These are phyloP conservation scores for Neosalanx taihuensis DNA, from an alignment of 2,797 vertebrate species.

Conservation along the genomic window DNA sequence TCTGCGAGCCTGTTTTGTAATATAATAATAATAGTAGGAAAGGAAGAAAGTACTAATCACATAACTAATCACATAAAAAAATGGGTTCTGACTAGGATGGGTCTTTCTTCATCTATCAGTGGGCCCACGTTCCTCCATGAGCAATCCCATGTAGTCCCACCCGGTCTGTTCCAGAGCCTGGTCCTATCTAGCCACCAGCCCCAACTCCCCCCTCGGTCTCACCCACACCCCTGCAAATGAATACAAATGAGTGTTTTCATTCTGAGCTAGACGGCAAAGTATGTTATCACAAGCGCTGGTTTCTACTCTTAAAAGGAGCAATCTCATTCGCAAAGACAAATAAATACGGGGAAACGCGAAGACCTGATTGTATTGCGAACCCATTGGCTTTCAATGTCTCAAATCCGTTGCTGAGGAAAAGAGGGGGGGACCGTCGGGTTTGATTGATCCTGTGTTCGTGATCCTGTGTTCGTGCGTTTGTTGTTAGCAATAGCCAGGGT, in stretches of 20 bases:
- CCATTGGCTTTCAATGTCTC: slow-evolving; percentile 55
- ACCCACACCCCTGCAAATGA: slow-evolving; percentile 63
- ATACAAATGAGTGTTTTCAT: slow-evolving; percentile 78
- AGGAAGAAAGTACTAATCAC: slow-evolving; percentile 1
- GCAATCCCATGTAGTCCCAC: slow-evolving; percentile 34
- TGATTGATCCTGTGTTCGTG: slow-evolving; percentile 26
- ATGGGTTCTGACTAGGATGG: slow-evolving; percentile 31
- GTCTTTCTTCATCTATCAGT: slow-evolving; percentile 32
- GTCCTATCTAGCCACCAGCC: slow-evolving; percentile 60
- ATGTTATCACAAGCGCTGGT: slow-evolving; percentile 70
- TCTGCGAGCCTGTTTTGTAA: too few species aligned
- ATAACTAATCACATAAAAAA: slow-evolving; percentile 24
- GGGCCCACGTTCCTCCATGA: slow-evolving; percentile 22
- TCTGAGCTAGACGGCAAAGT: slow-evolving; percentile 70
- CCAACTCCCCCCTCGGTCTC: slow-evolving; percentile 51
- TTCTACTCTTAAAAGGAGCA: slow-evolving; percentile 60
- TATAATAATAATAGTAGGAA: too few species aligned
- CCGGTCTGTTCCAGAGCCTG: slow-evolving; percentile 32
- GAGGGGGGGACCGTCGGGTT: slow-evolving; percentile 15
- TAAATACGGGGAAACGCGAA: slow-evolving; percentile 61
- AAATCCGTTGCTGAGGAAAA: slow-evolving; percentile 6
- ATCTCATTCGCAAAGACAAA: slow-evolving; percentile 61
- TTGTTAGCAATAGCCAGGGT: background rate
- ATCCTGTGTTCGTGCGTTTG: slow-evolving; percentile 10
- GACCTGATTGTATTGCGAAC: slow-evolving; percentile 35